Evolutionary conservation across 2,797 vertebrate species (phyloP), one percentile per base, ranked within the genome.

Genomic region (Arctocebus calabarensis): DNA sequence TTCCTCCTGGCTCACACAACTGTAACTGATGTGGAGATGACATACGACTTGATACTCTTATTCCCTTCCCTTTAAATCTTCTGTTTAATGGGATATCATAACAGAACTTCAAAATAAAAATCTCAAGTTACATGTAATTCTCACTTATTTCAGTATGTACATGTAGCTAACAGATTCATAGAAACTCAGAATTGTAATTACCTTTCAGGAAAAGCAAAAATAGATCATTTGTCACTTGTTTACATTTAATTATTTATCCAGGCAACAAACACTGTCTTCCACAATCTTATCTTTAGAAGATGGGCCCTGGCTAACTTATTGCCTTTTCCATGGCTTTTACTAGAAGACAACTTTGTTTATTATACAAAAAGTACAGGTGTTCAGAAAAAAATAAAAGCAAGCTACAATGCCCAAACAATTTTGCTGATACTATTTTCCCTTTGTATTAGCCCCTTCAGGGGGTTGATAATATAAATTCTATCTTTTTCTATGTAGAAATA

Each of bases 101-200:
- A 64, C 66, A 74, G 66, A 48, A 68, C 89, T 87, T 77, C 75
- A 88, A 83, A 75, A 68, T 32, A 77, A 77, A 88, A 92, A 84
- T 78, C 40, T 94, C 59, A 90, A 91, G 62, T 75, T 82, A 74
- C 43, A 55, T 9, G 8, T 19, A 90, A 75, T 71, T 91, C 37
- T 25, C 57, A 12, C 43, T 70, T 88, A 61, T 81, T 61, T 52
- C 78, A 74, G 7, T 14, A 32, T 92, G 27, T 59, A 3, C 70
- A 74, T n/a, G 52, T 52, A 29, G 61, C 12, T 78, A 81, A 78
- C 8, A 43, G 32, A 8, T 81, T 82, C 59, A 94, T 62, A 78
- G 95, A 90, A 91, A 87, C 34, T 82, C 77, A 84, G 27, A 61
- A 27, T 25, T 84, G 59, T 59, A 78, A 84, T 48, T 61, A 75